Evolutionary conservation across 2,797 vertebrate species (phyloP), one percentile per base, ranked within the genome.

Genomic region (Benthosema pterotum): DNA sequence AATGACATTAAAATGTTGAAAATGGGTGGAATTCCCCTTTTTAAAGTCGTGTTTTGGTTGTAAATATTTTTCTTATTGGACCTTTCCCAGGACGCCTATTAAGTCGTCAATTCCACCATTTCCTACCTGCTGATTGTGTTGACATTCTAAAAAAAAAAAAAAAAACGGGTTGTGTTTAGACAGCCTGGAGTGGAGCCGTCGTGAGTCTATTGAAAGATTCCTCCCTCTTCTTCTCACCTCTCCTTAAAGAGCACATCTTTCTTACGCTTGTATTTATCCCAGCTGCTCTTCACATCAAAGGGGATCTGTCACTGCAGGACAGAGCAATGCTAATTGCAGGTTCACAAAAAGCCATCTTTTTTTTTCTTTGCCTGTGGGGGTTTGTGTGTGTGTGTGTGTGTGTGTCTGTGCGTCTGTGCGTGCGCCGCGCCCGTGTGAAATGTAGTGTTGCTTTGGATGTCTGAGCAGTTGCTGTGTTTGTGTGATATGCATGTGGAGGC

Each of bases 261-360:
- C n/a, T n/a, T 48, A 55, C 9, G 69, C 69, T 52, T 72, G 51
- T 75, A 22, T 72, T 62, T 68, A 69, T 68, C 56, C 52, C 82
- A 72, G 71, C 67, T 83, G 66, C 64, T 38, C 63, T 57, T 69
- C 28, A 57, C 68, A 75, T 82, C 78, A 85, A 85, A 83, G 67
- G 18, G 28, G 18, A 38, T 59, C 42, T 65, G 65, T 28, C 2
- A 11, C 65, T 73, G 64, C 54, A 78, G 65, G 52, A 48, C 67
- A 69, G 62, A 70, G 50, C 75, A 0, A 74, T 65, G 71, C 75
- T 82, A 83, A 82, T 82, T 77, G 70, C 38, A 66, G 68, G 60
- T 67, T 75, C 28, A 59, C 16, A 46, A 58, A 64, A 67, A 65
- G 52, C 55, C 38, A 14, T 13, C 15, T 66, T 66, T 67, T n/a